These are phyloP conservation scores for Dasyornis broadbenti DNA, from an alignment of 2,113 vertebrate genomes.

Conservation along the genomic window DNA sequence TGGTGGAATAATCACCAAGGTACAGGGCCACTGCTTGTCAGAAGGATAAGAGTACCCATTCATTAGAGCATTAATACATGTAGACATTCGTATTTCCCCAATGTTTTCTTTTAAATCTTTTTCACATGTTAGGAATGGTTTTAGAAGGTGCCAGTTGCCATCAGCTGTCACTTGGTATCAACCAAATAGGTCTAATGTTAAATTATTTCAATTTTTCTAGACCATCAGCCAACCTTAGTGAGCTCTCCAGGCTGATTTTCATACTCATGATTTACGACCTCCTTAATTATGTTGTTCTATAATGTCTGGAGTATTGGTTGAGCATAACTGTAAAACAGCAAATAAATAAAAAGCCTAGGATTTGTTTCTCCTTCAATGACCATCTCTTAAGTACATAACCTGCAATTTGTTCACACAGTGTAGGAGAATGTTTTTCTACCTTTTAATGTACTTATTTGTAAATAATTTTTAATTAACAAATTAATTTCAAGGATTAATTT, in stretches of 20 bases:
- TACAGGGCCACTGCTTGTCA: not conserved
- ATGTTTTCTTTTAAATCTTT: not conserved
- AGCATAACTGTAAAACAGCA: not conserved
- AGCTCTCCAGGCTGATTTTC: not conserved
- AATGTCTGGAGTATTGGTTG: not conserved
- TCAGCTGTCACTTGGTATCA: not conserved
- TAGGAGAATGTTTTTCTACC: not conserved
- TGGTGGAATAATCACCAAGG: not conserved
- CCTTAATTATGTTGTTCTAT: not conserved
- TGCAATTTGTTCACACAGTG: not conserved
- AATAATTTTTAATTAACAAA: conserved; percentile 37
- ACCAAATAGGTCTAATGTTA: not conserved
- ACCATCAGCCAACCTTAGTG: not conserved
- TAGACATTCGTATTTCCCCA: not conserved
- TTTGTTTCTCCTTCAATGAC: not conserved
- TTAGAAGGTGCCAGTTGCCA: not conserved
- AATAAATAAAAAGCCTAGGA: not conserved
- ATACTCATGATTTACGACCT: not conserved
- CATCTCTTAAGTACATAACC: not conserved
- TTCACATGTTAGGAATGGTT: not conserved
- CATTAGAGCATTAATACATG: not conserved
- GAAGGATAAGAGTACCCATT: not conserved
- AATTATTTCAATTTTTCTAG: not conserved
- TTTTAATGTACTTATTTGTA: not conserved
- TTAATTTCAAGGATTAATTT: conserved; percentile 27